These are phyloP conservation scores for Ailuropoda melanoleuca DNA, from an alignment of 2,113 vertebrate genomes.

Conservation along the genomic window DNA sequence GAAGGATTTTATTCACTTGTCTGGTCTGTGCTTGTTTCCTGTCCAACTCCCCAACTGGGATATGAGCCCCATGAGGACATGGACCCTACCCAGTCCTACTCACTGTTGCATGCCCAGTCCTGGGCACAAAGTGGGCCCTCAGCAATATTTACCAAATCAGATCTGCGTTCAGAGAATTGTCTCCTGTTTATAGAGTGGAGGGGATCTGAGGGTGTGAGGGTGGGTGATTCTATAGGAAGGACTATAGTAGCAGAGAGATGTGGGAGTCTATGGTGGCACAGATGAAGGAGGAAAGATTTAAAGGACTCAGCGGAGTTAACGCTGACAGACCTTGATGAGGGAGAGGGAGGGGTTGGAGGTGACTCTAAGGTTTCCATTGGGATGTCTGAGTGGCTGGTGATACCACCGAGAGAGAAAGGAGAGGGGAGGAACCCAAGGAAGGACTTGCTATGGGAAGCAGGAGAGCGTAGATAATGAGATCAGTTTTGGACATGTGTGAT, in stretches of 20 bases:
- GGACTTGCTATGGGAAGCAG: constrained; percentile 53
- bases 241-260: background rate
- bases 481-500: constrained; percentile 61
- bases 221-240: background rate
- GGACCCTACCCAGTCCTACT: background rate
- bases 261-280: background rate
- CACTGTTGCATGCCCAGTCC: background rate
- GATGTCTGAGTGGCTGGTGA: background rate
- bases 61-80: background rate
- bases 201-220: background rate
- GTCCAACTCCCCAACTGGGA: background rate
- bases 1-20: background rate
- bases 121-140: background rate
- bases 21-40: constrained; percentile 15
- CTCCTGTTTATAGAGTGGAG: background rate
- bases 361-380: constrained; percentile 19
- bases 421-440: background rate
- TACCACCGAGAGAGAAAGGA: background rate
- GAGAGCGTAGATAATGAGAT: constrained; percentile 49
- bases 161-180: background rate
- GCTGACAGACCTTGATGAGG: background rate
- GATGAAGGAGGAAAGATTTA: background rate
- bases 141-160: background rate
- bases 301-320: background rate
- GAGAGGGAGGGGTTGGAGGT: background rate